Base-by-base conservation (phyloP, 2,113 vertebrate genomes). In the Poeciliopsis turrubarensis region DNA sequence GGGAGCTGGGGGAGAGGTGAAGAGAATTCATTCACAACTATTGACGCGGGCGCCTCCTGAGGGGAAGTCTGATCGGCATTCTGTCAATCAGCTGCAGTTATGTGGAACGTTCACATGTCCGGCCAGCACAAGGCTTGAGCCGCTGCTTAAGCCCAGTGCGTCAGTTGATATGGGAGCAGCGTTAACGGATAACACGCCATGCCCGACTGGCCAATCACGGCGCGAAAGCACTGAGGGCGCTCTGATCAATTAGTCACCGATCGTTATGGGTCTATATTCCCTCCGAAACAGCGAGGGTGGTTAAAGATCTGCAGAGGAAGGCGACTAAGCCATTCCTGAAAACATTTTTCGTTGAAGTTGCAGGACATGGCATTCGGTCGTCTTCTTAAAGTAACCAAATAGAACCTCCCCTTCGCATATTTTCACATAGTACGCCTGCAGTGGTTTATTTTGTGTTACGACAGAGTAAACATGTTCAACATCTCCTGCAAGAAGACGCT, bases 51-150 rank as follows among this genome's bases (percentile, higher is more conserved):
- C 70, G 73, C 75, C 62, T 86, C 82, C 79, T 19, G 76, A n/a
- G 89, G 89, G 87, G 68, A 79, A 30, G 82, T 89, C 72, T 73
- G 80, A 91, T 86, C 66, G 76, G 70, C 76, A 84, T 87, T 68
- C 85, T 89, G 90, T 89, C 89, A 89, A 84, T 91, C 87, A 78
- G 81, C 82, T 31, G 68, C 22, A 70, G 77, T 77, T 86, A 80
- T 75, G 72, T 86, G 68, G 82, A 86, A 34, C 44, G 25, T 79
- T 90, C 86, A 85, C 87, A 81, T 91, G 89, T 86, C 31, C n/a
- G 19, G 60, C 70, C 67, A 68, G 77, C 82, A 80, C 79, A 71
- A 71, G 81, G 66, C 72, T 68, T 14, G 5, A 10, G 34, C 77
- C 64, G 39, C 76, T 70, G 73, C 76, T 82, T 72, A 73, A 65